A percentile compares a stretch with the other conserved stretches of the same genome.
Conservation (phyloP, 2,888 invertebrate species). For the Mythimna lalbum region DNA sequence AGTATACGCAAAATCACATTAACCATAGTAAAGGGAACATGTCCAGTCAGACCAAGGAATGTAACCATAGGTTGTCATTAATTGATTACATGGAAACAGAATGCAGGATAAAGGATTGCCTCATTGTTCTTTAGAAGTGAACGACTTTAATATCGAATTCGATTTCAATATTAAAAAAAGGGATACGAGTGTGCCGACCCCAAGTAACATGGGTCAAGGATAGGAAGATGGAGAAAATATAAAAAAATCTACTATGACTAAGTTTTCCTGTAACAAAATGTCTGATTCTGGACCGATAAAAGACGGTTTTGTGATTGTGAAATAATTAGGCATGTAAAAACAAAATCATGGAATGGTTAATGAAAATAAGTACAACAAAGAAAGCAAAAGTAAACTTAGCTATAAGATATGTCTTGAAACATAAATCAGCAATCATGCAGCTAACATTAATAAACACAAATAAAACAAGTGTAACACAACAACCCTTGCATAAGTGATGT, state of each 20-base stretch:
- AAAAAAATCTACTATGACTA: neutral
- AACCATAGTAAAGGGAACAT: conserved; percentile 24
- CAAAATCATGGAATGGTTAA: neutral
- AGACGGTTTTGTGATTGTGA: neutral
- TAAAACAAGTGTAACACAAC: conserved; percentile 53
- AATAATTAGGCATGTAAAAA: neutral
- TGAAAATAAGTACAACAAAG: neutral
- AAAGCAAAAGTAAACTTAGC: neutral
- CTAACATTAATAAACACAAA: neutral
- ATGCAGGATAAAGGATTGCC: conserved; percentile 32
- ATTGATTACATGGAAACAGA: conserved; percentile 46
- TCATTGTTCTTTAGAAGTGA: conserved; percentile 38
- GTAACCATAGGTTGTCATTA: conserved; percentile 47
- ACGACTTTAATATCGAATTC: conserved; percentile 26
- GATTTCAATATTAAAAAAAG: conserved; percentile 22
- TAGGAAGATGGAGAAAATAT: neutral
- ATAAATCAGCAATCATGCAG: neutral
- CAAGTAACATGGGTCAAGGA: neutral
- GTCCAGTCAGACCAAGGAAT: conserved; percentile 29
- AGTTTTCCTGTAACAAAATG: neutral
- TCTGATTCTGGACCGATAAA: neutral
- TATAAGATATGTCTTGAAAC: neutral
- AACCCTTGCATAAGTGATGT: conserved; percentile 71
- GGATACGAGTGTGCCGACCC: neutral
- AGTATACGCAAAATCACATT: conserved; percentile 43